Base-by-base conservation (phyloP, 2,888 invertebrate genomes). In the Zaprionus bogoriensis region DNA sequence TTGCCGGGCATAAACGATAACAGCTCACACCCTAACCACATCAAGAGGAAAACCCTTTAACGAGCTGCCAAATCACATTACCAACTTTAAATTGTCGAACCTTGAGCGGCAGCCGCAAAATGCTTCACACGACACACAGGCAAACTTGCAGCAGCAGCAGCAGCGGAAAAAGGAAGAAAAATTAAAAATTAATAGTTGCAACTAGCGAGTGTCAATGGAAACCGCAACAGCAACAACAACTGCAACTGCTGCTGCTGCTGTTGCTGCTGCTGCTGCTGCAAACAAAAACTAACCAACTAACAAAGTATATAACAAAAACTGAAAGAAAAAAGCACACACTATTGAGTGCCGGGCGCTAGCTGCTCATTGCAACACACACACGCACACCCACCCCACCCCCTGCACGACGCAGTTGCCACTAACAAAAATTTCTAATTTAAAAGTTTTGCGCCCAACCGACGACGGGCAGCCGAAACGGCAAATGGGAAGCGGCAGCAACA, bases 381-480 rank as follows among this genome's bases (percentile, higher is more conserved):
- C n/a, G n/a, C n/a, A n/a, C n/a, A n/a, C n/a, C n/a, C n/a, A n/a
- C n/a, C n/a, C n/a, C n/a, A n/a, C 23, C 25, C 3, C 7, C 12
- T 1, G 0, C 47, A 23, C 45, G 9, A 20, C 38, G 6, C 57
- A 63, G 67, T 48, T 54, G 64, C 86, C 71, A 69, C 81, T 70
- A 83, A 73, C 83, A 84, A 83, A 83, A 83, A 83, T 83, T 87
- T 83, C 87, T 87, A 83, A 83, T 83, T 83, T 83, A 83, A 87
- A 83, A 83, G 84, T 83, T 87, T 86, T 86, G 65, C 81, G 67
- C 77, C 80, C 80, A 77, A 77, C 78, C 82, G 78, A 71, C 67
- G 69, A 55, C 39, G 59, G 61, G 60, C 79, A 72, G 70, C 76
- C 75, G 68, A 78, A 80, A 85, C 78, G 67, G 63, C 54, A 67